Conservation (phyloP, 2,888 invertebrate genomes). For the Rugalucina vietnamica region DNA sequence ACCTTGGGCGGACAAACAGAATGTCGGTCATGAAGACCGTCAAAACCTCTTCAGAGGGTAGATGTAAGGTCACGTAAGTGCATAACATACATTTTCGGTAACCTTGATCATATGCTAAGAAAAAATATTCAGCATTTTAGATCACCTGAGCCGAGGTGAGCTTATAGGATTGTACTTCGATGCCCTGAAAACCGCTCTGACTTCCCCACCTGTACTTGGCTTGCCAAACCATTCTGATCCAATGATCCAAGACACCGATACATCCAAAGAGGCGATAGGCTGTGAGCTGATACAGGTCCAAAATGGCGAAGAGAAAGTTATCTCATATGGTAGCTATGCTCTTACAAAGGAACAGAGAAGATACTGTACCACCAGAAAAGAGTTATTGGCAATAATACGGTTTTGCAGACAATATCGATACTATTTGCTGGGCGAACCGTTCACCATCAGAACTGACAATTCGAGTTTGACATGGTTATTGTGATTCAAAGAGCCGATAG, state of each 20-base stretch:
- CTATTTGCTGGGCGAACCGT: conserved; percentile 4
- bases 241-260: conserved; percentile 42
- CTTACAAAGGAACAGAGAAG: conserved; percentile 11
- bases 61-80: too few species aligned
- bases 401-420: neutral
- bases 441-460: conserved; percentile 14
- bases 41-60: too few species aligned
- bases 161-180: too few species aligned
- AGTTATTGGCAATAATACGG: neutral
- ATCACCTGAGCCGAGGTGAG: too few species aligned
- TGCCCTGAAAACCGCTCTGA: neutral
- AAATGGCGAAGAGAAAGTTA: conserved; percentile 10
- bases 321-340: conserved; percentile 15
- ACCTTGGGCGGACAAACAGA: too few species aligned
- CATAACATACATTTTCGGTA: too few species aligned
- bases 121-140: too few species aligned
- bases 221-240: conserved; percentile 18
- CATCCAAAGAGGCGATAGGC: conserved; percentile 37
- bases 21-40: too few species aligned
- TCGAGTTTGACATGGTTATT: conserved; percentile 14
- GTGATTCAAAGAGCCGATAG: neutral
- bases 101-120: too few species aligned
- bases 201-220: conserved; percentile 25
- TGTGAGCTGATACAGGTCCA: conserved; percentile 28
- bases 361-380: conserved; percentile 17